Base-by-base conservation (phyloP, 2,888 invertebrate species). In the Netelia melanura region DNA sequence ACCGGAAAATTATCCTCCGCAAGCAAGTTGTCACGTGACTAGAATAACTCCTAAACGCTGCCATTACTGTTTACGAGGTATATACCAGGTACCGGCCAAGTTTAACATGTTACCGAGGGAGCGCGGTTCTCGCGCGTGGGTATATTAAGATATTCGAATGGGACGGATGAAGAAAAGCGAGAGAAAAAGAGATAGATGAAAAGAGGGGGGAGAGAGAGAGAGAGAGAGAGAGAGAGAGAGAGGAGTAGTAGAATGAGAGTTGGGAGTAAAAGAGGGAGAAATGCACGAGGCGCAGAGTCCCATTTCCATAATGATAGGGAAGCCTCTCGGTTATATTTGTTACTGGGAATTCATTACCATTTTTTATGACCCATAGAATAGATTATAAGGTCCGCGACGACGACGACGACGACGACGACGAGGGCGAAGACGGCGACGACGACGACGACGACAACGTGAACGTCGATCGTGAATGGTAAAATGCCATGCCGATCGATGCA, bases 291-390 rank as follows among this genome's bases (percentile, higher is more conserved):
- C 80, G 83, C 81, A 80, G 81, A 77, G 62, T 84, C 83, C 81
- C 85, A 90, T 90, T 90, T 90, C 88, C 89, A 90, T 90, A 90
- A 90, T 90, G 88, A 89, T 88, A 88, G 88, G 86, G 87, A 87
- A 84, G 86, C 75, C 67, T 65, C 83, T 67, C 83, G 79, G 61
- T 83, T 87, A 77, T 89, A 87, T 88, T 89, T 88, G 87, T 89
- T 88, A 89, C 89, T 80, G 79, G 79, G 89, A 90, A 90, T 89
- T 90, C 89, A 90, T 89, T 90, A 91, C 86, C 87, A 89, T 89
- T 90, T 89, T 86, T 90, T 90, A 89, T 85, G 86, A 88, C 70
- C 88, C 86, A 85, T 88, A 86, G 87, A 89, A 88, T 88, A 88
- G 89, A 89, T 88, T 88, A 86, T 87, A 86, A 86, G 83, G 81